Conservation (phyloP, 2,888 invertebrate species). For the Morpho achilles region DNA sequence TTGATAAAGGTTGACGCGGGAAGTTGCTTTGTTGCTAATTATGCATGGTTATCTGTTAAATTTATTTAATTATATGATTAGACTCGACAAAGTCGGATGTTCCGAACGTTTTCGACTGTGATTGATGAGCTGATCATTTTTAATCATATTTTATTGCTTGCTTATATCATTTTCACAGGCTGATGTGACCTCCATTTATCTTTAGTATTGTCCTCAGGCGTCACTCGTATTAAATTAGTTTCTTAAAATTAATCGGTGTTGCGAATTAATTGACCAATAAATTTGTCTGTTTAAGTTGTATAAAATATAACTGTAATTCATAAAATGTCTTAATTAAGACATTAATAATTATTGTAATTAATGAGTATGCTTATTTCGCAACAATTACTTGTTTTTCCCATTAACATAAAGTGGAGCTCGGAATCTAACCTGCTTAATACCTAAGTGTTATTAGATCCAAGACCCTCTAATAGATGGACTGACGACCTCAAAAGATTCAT, state of each 20-base stretch:
- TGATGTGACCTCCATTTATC: slow-evolving; percentile 6
- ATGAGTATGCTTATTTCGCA: no score
- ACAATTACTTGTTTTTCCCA: no score
- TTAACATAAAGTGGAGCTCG: no score
- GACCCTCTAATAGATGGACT: no score
- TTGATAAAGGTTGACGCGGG: slow-evolving; percentile 73
- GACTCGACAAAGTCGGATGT: slow-evolving; percentile 36
- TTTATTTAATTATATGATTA: slow-evolving; percentile 68
- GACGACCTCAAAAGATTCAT: no score
- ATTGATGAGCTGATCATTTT: slow-evolving; percentile 54
- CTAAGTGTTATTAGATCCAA: no score
- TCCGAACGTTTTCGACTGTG: slow-evolving; percentile 36
- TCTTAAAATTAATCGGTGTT: background rate
- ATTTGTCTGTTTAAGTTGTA: slow-evolving; percentile 1
- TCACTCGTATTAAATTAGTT: slow-evolving; percentile 5
- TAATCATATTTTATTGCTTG: slow-evolving; percentile 28
- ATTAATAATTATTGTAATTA: background rate
- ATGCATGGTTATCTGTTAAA: slow-evolving; percentile 69
- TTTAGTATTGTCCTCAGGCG: slow-evolving; percentile 14
- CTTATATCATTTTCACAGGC: slow-evolving; percentile 15
- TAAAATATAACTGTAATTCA: slow-evolving; percentile 4
- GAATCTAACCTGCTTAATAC: no score
- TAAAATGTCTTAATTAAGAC: slow-evolving; percentile 5
- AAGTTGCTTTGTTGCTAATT: slow-evolving; percentile 63
- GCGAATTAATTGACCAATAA: slow-evolving; percentile 5